These are phyloP conservation scores for Neotoxoptera formosana DNA, from an alignment of 1,140 invertebrate species.

Conservation along the genomic window DNA sequence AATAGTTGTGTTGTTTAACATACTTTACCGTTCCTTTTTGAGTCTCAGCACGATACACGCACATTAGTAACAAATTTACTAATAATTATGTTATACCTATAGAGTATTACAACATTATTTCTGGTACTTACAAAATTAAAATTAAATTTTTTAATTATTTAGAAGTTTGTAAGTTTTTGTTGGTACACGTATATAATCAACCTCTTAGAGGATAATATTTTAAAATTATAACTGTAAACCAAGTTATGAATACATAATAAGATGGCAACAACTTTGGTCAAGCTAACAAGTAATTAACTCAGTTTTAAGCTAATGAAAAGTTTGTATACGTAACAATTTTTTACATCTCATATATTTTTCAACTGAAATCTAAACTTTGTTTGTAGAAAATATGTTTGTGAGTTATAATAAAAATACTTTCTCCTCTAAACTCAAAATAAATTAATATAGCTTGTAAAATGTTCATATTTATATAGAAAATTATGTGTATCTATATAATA, in stretches of 20 bases:
- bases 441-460: neutral
- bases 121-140: neutral
- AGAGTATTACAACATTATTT: neutral
- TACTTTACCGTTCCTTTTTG: neutral
- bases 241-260: slow-evolving; percentile 24
- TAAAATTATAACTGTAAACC: slow-evolving; percentile 26
- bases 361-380: neutral
- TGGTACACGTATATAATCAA: neutral
- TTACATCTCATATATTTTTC: slow-evolving; percentile 40
- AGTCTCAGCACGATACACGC: neutral
- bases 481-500: neutral
- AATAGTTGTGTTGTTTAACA: neutral
- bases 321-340: slow-evolving; percentile 24
- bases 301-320: neutral
- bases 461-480: slow-evolving; percentile 22
- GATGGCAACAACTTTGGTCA: slow-evolving; percentile 30
- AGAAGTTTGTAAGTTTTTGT: neutral
- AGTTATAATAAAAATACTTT: slow-evolving; percentile 23
- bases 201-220: slow-evolving; percentile 27
- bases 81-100: neutral
- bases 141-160: neutral
- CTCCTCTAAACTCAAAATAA: neutral
- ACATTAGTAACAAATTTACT: neutral
- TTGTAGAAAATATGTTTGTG: neutral
- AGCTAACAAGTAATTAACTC: slow-evolving; percentile 36